These are phyloP conservation scores for Cryptus armator DNA, from an alignment of 2,888 invertebrate species.

Conservation along the genomic window DNA sequence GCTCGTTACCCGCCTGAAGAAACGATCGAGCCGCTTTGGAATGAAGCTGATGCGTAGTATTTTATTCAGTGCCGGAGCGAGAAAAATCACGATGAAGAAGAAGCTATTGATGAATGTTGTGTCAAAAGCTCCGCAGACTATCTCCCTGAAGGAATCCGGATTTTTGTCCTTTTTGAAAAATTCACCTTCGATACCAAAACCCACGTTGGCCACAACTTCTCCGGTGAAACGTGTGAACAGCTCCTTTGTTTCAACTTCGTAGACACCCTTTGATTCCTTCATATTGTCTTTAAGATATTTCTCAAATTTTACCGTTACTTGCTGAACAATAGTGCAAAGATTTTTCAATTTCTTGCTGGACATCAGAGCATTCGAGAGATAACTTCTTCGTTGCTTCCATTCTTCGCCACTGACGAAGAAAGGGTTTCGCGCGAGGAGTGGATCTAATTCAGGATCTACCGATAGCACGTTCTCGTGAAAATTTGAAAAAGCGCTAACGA, in stretches of 20 bases:
- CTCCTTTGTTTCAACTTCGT: conserved; percentile 78
- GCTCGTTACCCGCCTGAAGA: conserved; percentile 73
- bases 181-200: conserved; percentile 76
- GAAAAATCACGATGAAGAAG: conserved; percentile 45
- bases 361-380: conserved; percentile 53
- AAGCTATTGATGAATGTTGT: conserved; percentile 55
- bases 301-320: conserved; percentile 73
- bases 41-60: conserved; percentile 64
- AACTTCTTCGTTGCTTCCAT: conserved; percentile 72
- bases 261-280: conserved; percentile 32
- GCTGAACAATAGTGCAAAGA: conserved; percentile 74
- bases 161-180: conserved; percentile 72
- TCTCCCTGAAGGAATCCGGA: conserved; percentile 60
- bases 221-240: conserved; percentile 74
- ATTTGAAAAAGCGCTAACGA: conserved; percentile 75
- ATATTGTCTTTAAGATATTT: conserved; percentile 40
- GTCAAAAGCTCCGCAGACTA: conserved; percentile 66
- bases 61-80: conserved; percentile 64
- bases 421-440: conserved; percentile 75
- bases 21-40: conserved; percentile 68
- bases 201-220: conserved; percentile 75
- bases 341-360: conserved; percentile 63
- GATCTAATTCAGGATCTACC: conserved; percentile 71
- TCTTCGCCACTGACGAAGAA: conserved; percentile 74
- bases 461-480: conserved; percentile 72